Evolutionary conservation across 2,113 vertebrate genomes (phyloP).

Genomic region (Zosterops japonicus): DNA sequence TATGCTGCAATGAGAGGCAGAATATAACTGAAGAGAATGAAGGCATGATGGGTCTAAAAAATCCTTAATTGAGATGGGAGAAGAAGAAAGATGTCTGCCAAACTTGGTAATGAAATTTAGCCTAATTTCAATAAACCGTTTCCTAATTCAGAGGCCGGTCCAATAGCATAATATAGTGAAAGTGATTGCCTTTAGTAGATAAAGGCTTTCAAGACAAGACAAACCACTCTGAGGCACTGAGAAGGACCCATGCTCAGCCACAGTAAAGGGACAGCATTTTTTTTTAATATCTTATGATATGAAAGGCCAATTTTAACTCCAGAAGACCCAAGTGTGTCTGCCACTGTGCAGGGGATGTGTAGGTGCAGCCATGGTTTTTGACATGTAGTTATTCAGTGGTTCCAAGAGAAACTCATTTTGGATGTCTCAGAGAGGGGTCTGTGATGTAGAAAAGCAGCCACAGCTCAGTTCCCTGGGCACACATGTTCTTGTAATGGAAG

Average conservation of each 20-base stretch:
- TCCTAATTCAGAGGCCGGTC: background rate
- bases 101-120: background rate
- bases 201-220: background rate
- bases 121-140: background rate
- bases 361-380: background rate
- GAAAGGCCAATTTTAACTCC: background rate
- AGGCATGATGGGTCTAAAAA: background rate
- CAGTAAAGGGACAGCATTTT: background rate
- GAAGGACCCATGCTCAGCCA: background rate
- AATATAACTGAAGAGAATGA: background rate
- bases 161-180: background rate
- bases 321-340: background rate
- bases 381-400: background rate
- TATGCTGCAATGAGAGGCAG: background rate
- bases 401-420: background rate
- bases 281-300: background rate
- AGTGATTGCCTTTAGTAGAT: background rate
- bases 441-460: background rate
- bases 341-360: accelerated
- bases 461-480: background rate
- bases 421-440: background rate
- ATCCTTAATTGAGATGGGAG: background rate
- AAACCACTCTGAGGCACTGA: background rate
- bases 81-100: background rate
- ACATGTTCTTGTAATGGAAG: background rate